These are phyloP conservation scores for Mycteria americana DNA, from an alignment of 2,797 vertebrate genomes.

Conservation along the genomic window DNA sequence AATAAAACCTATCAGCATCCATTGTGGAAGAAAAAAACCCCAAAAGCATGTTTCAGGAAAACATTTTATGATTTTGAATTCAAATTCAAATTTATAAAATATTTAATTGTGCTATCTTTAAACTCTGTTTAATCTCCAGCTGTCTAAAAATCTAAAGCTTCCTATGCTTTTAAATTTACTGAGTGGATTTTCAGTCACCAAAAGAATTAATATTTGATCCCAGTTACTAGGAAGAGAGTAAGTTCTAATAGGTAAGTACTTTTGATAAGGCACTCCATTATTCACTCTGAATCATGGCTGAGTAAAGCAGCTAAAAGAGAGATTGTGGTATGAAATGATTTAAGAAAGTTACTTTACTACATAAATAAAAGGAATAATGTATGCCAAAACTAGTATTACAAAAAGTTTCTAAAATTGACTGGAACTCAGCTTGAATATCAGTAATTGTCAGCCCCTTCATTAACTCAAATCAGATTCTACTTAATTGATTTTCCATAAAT, in stretches of 20 bases:
- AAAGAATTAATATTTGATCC: constrained; percentile 22
- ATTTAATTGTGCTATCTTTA: neutral
- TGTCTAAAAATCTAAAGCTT: neutral
- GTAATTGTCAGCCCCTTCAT: neutral
- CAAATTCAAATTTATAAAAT: neutral
- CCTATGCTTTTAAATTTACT: neutral
- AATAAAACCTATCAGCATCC: neutral
- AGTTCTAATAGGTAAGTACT: neutral
- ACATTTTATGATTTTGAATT: neutral
- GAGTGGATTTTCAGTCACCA: neutral
- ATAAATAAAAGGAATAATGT: neutral
- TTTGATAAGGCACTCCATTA: neutral
- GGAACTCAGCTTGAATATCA: neutral
- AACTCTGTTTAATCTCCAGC: neutral
- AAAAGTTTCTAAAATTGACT: neutral
- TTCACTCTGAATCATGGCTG: neutral
- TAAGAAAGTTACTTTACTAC: neutral
- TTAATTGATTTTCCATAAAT: neutral
- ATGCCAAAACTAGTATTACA: neutral
- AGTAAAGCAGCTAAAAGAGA: neutral
- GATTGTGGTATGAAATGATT: neutral
- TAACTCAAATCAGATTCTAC: neutral
- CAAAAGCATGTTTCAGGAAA: neutral
- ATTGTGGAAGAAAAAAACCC: neutral
- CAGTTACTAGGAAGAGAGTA: neutral